These are phyloP conservation scores for Drosophila diplacantha DNA, from an alignment of 2,888 invertebrate species.

Conservation along the genomic window DNA sequence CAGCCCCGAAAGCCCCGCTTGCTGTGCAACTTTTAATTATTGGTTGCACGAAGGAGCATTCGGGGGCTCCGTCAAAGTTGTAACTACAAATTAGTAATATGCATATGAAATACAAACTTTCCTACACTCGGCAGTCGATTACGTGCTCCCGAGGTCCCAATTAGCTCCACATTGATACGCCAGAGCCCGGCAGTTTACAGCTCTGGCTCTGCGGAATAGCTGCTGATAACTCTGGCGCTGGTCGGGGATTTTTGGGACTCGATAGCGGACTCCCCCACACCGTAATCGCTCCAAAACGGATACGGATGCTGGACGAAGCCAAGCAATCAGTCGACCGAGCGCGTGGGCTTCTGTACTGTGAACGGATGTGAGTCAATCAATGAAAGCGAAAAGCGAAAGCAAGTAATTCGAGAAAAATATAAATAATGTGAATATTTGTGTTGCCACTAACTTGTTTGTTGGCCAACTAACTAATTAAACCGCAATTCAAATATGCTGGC, in stretches of 20 bases:
- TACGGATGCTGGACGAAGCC: slow-evolving; percentile 4
- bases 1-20: not conserved
- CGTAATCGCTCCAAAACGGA: slow-evolving; percentile 29
- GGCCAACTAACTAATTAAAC: slow-evolving; percentile 67
- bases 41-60: slow-evolving; percentile 17
- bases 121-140: slow-evolving; percentile 11
- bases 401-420: slow-evolving; percentile 13
- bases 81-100: slow-evolving; percentile 28
- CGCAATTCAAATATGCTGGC: slow-evolving; percentile 63
- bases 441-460: slow-evolving; percentile 30
- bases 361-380: slow-evolving; percentile 50
- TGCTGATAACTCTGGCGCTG: slow-evolving; percentile 9
- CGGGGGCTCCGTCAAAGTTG: slow-evolving; percentile 1
- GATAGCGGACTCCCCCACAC: slow-evolving; percentile 16
- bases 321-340: slow-evolving; percentile 13
- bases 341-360: slow-evolving; percentile 28
- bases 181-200: slow-evolving; percentile 29
- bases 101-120: slow-evolving; percentile 24
- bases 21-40: slow-evolving; percentile 36
- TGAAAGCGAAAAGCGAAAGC: slow-evolving; percentile 25
- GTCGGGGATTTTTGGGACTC: slow-evolving; percentile 17
- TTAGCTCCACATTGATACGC: slow-evolving; percentile 55
- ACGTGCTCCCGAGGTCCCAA: slow-evolving; percentile 26
- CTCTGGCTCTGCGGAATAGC: not conserved
- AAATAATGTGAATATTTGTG: slow-evolving; percentile 21